Evolutionary conservation across 2,888 invertebrate genomes (phyloP).

Genomic region (Phaonia tiefii): DNA sequence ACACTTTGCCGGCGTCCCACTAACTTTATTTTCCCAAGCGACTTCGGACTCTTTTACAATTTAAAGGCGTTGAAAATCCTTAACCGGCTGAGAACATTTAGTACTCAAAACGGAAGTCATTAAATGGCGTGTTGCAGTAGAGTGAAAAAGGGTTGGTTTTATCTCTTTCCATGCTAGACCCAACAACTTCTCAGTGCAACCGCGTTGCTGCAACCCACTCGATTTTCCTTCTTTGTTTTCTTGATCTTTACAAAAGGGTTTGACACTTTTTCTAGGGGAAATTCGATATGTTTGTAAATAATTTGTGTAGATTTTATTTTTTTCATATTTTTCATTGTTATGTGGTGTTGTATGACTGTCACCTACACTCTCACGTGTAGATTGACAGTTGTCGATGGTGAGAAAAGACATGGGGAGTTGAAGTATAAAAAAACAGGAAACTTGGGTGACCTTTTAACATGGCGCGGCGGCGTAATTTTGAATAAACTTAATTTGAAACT

Average conservation of each 20-base stretch:
- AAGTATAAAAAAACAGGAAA: slow-evolving; percentile 1
- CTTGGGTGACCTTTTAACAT: slow-evolving; percentile 22
- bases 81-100: too few species aligned
- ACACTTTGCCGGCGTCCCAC: too few species aligned
- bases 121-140: neutral
- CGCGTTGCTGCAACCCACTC: neutral
- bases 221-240: neutral
- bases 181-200: neutral
- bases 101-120: slow-evolving; percentile 20
- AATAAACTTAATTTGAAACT: slow-evolving; percentile 1
- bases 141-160: slow-evolving; percentile 24
- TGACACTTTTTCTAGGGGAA: slow-evolving; percentile 36
- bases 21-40: too few species aligned
- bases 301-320: slow-evolving; percentile 30
- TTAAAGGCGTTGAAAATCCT: too few species aligned
- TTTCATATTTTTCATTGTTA: neutral
- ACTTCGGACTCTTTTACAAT: neutral
- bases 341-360: slow-evolving; percentile 20
- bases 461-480: neutral
- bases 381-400: slow-evolving; percentile 16
- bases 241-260: slow-evolving; percentile 46
- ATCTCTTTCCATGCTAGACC: neutral
- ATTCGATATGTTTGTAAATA: slow-evolving; percentile 29
- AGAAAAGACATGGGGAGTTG: slow-evolving; percentile 3
- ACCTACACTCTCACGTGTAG: slow-evolving; percentile 10